These are phyloP conservation scores for Timema cristinae DNA, from an alignment of 2,888 invertebrate species.

Conservation along the genomic window DNA sequence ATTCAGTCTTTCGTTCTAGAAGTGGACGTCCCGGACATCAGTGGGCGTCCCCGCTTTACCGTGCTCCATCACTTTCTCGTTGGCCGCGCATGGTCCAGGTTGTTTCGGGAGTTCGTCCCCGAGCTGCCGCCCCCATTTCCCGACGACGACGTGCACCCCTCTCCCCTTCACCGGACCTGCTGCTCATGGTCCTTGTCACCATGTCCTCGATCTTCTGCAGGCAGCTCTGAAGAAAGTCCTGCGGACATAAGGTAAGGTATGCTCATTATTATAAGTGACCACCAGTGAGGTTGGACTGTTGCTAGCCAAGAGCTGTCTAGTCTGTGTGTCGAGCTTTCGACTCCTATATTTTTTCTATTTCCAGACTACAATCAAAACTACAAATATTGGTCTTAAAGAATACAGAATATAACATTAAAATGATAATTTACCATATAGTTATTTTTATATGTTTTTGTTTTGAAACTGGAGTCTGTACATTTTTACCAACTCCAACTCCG, in stretches of 20 bases:
- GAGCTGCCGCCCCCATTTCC: conserved; percentile 11
- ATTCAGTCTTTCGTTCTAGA: conserved; percentile 44
- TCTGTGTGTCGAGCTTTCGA: too few species aligned
- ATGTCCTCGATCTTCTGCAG: conserved; percentile 75
- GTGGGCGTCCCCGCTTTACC: conserved; percentile 78
- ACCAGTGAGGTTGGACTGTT: too few species aligned
- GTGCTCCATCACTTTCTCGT: conserved; percentile 54
- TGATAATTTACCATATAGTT: too few species aligned
- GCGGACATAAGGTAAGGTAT: conserved; percentile 27
- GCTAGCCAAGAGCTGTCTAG: too few species aligned
- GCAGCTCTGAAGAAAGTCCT: conserved; percentile 79
- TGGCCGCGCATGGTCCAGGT: conserved; percentile 36
- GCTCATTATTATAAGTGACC: too few species aligned
- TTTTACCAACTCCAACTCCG: too few species aligned
- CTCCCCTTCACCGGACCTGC: conserved; percentile 40
- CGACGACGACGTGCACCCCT: not conserved
- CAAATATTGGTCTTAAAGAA: too few species aligned
- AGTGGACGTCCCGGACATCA: conserved; percentile 80
- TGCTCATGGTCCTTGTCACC: conserved; percentile 58
- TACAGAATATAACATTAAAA: too few species aligned
- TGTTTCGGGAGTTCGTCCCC: conserved; percentile 5
- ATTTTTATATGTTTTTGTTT: too few species aligned
- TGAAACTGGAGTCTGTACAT: too few species aligned
- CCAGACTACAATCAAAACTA: too few species aligned
- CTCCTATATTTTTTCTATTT: too few species aligned